Percentiles rank a stretch among this genome's conserved stretches.
Evolutionary conservation across 2,888 invertebrate species (phyloP).

Genomic region (Drosophila diplacantha): DNA sequence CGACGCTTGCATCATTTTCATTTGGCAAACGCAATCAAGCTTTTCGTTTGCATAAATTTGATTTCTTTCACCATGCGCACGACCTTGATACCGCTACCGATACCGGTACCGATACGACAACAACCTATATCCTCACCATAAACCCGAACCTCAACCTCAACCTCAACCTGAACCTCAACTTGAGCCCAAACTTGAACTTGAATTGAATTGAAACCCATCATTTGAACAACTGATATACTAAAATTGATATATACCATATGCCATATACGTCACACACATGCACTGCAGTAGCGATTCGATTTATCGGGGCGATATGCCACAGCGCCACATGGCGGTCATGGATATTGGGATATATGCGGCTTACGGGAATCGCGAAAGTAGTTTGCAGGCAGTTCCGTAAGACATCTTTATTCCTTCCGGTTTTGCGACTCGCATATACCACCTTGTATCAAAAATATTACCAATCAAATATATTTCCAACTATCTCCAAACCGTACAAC

Average conservation of each 20-base stretch:
- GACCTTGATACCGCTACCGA: conserved; percentile 6
- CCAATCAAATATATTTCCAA: conserved; percentile 7
- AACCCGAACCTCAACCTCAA: neutral
- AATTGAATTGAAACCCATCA: neutral
- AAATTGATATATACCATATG: conserved; percentile 26
- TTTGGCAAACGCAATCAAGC: conserved; percentile 7
- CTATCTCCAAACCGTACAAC: conserved; percentile 13
- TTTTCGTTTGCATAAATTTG: conserved; percentile 15
- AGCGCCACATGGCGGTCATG: conserved; percentile 52
- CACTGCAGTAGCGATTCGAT: conserved; percentile 71
- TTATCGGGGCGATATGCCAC: conserved; percentile 76
- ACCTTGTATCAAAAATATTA: conserved; percentile 20
- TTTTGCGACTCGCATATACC: conserved; percentile 25
- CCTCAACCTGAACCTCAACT: neutral
- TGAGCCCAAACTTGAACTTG: neutral
- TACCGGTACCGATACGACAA: neutral
- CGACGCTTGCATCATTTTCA: conserved; percentile 5
- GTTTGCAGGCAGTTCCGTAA: conserved; percentile 69
- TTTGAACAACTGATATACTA: conserved; percentile 16
- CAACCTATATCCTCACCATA: neutral
- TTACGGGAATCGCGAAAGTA: conserved; percentile 58
- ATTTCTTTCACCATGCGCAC: conserved; percentile 26
- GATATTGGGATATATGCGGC: conserved; percentile 52
- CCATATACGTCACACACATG: conserved; percentile 33
- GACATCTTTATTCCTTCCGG: conserved; percentile 41